Conservation (phyloP, 2,888 invertebrate genomes). For the Monopis laevigella region DNA sequence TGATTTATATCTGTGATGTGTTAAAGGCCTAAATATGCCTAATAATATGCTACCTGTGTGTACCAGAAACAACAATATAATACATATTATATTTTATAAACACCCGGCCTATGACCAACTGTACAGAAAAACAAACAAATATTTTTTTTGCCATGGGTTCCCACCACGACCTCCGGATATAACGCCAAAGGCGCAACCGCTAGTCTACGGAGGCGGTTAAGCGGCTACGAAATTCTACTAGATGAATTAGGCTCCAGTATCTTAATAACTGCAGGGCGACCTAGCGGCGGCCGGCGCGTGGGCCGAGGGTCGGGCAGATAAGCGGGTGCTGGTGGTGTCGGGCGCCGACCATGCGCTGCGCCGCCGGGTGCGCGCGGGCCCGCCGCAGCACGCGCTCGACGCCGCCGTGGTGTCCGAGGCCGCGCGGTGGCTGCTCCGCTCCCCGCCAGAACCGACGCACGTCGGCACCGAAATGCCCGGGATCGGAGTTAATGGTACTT, state of each 20-base stretch:
- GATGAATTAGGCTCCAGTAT: background rate
- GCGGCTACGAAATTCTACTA: background rate
- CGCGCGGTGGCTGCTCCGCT: background rate
- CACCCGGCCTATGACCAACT: too few species aligned
- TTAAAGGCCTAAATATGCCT: too few species aligned
- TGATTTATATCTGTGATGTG: too few species aligned
- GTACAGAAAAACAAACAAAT: too few species aligned
- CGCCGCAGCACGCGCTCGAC: slow-evolving; percentile 79
- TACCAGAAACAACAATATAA: too few species aligned
- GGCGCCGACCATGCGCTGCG: slow-evolving; percentile 75
- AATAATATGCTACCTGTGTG: too few species aligned
- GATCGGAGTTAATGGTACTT: background rate
- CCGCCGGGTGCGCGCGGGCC: slow-evolving; percentile 66
- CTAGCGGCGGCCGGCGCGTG: slow-evolving; percentile 70
- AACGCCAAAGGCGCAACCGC: too few species aligned
- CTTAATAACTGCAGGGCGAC: slow-evolving; percentile 58
- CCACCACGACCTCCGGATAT: too few species aligned
- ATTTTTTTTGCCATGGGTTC: slow-evolving; percentile 21
- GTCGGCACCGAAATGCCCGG: too few species aligned
- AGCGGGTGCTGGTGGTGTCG: slow-evolving; percentile 71
- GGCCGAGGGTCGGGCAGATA: slow-evolving; percentile 50
- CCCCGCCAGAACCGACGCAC: background rate
- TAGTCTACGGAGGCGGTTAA: too few species aligned
- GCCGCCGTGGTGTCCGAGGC: slow-evolving; percentile 25
- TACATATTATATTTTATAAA: too few species aligned